These are phyloP conservation scores for Mola mola DNA, from an alignment of 2,113 vertebrate genomes.

Conservation along the genomic window DNA sequence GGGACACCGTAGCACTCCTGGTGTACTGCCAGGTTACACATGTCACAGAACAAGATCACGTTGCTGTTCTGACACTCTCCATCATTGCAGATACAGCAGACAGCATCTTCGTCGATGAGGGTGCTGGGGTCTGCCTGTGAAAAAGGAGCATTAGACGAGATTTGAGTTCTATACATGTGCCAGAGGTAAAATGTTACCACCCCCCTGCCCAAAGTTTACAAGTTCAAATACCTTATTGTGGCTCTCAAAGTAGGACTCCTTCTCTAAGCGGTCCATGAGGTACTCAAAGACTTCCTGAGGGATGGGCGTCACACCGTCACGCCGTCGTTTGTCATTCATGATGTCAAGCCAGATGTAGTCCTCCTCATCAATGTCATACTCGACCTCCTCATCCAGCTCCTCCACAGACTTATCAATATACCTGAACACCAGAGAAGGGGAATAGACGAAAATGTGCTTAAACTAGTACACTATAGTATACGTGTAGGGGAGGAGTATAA, in stretches of 20 bases:
- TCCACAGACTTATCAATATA: conserved; percentile 98
- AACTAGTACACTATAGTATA: too few relatives aligned
- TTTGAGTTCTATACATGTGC: neutral
- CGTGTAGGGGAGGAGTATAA: too few relatives aligned
- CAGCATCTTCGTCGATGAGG: conserved; percentile 94
- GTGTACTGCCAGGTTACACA: conserved; percentile 98
- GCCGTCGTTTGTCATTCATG: conserved; percentile 96
- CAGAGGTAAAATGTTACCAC: neutral
- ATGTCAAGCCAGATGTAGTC: conserved; percentile 99
- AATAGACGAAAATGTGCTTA: neutral
- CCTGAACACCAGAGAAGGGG: conserved; percentile 72
- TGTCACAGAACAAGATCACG: conserved; percentile 98
- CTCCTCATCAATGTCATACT: conserved; percentile 98
- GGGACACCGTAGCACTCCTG: conserved; percentile 99
- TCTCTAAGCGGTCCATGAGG: conserved; percentile 97
- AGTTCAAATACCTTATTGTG: conserved; percentile 90
- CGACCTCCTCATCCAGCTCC: conserved; percentile 97
- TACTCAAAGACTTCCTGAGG: conserved; percentile 98
- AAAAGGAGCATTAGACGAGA: neutral
- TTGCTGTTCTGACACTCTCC: conserved; percentile 99
- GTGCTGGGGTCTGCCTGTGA: conserved; percentile 90
- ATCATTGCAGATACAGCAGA: conserved; percentile 98
- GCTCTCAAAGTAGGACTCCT: conserved; percentile 99
- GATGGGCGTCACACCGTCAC: conserved; percentile 91
- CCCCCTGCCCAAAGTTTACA: neutral